phyloP scores from a whole-genome alignment of 2,113 vertebrate genomes.

The Scalopus aquaticus region DNA sequence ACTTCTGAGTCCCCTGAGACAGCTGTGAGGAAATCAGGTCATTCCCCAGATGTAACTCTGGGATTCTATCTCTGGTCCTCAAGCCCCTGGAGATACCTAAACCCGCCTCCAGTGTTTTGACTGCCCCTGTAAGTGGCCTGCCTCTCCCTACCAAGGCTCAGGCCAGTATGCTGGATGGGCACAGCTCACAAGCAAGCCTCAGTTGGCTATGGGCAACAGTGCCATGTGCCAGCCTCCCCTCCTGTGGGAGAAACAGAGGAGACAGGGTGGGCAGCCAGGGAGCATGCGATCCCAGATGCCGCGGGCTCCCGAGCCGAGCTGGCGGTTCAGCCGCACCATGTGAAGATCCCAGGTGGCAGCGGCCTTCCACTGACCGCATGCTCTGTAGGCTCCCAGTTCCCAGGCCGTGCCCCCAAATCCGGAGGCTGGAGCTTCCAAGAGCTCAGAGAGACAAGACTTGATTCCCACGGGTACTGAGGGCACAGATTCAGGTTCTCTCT shows the following conservation, averaged over 20 bases:
- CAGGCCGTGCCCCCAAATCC: background rate
- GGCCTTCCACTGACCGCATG: background rate
- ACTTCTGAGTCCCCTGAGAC: background rate
- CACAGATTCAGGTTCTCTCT: background rate
- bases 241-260: slow-evolving; percentile 19
- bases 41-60: background rate
- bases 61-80: background rate
- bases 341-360: background rate
- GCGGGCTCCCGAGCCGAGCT: background rate
- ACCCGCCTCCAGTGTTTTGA: background rate
- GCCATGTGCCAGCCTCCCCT: background rate
- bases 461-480: background rate
- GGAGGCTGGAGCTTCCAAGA: slow-evolving; percentile 15
- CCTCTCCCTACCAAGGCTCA: background rate
- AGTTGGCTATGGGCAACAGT: background rate
- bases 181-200: background rate
- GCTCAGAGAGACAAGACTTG: background rate
- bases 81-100: background rate
- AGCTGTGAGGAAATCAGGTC: background rate
- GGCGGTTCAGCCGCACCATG: background rate
- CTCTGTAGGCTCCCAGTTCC: background rate
- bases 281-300: background rate
- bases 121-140: background rate
- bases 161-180: background rate
- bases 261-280: background rate